Conservation (phyloP, 2,113 vertebrate genomes). For the Alouatta palliata region DNA sequence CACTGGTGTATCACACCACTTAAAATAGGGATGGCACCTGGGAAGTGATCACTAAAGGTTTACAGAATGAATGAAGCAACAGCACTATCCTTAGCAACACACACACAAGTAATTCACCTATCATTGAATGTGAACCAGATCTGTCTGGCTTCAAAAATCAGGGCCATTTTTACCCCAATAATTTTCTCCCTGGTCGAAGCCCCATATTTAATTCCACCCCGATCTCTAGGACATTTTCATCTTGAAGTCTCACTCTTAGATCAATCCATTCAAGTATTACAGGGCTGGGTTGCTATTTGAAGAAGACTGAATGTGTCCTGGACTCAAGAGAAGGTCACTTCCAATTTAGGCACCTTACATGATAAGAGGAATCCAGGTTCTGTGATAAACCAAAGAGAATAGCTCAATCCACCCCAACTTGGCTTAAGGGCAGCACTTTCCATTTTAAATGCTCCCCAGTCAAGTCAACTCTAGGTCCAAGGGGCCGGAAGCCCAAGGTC, state of each 20-base stretch:
- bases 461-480: not conserved
- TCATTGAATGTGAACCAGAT: not conserved
- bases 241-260: not conserved
- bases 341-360: not conserved
- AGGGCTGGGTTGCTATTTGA: not conserved
- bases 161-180: not conserved
- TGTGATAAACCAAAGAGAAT: not conserved
- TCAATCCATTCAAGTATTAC: not conserved
- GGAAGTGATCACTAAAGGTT: not conserved
- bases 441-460: not conserved
- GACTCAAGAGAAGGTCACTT: not conserved
- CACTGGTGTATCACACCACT: not conserved
- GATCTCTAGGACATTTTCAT: not conserved
- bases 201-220: not conserved
- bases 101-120: too few species aligned
- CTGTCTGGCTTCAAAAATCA: not conserved
- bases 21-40: too few species aligned
- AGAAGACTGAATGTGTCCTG: not conserved
- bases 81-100: not conserved
- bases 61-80: not conserved
- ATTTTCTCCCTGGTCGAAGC: not conserved
- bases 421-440: not conserved
- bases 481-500: conserved; percentile 20
- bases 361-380: not conserved
- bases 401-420: not conserved